A percentile compares a stretch with the other conserved stretches of the same genome.
phyloP scores from a whole-genome alignment of 2,888 invertebrate species.

The Anthophora plumipes region DNA sequence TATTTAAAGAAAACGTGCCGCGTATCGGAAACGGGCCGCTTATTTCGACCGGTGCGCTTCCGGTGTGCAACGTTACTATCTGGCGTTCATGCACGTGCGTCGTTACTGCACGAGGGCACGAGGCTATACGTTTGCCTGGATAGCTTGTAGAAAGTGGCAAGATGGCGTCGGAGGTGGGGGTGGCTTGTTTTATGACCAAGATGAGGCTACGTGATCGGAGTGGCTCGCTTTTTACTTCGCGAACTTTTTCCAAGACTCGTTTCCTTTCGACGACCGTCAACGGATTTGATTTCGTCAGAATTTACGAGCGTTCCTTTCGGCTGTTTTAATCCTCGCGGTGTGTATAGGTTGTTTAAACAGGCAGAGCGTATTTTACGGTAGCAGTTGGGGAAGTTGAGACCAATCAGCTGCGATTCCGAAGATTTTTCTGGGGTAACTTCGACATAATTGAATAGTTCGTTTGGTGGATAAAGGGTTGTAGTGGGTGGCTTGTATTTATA shows the following conservation, averaged over 20 bases:
- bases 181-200: slow-evolving; percentile 75
- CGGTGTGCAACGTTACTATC: slow-evolving; percentile 3
- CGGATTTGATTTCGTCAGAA: slow-evolving; percentile 59
- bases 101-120: slow-evolving; percentile 38
- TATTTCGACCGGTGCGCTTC: slow-evolving; percentile 41
- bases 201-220: slow-evolving; percentile 83
- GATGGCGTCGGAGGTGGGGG: slow-evolving; percentile 30
- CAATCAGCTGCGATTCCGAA: not conserved
- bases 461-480: not conserved
- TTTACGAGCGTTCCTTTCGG: slow-evolving; percentile 44
- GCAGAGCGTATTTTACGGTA: not conserved
- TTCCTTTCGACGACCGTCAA: slow-evolving; percentile 55
- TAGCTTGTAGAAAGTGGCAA: slow-evolving; percentile 47
- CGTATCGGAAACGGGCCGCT: slow-evolving; percentile 27
- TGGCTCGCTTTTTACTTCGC: slow-evolving; percentile 51
- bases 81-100: slow-evolving; percentile 40
- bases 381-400: not conserved
- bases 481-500: too few relatives aligned
- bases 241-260: slow-evolving; percentile 75
- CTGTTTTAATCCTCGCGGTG: not conserved
- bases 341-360: not conserved
- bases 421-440: not conserved
- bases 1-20: slow-evolving; percentile 24
- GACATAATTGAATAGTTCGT: slow-evolving; percentile 7
- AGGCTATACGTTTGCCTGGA: slow-evolving; percentile 49